These are phyloP conservation scores for Hyles euphorbiae DNA, from an alignment of 1,140 invertebrate species.

Conservation along the genomic window DNA sequence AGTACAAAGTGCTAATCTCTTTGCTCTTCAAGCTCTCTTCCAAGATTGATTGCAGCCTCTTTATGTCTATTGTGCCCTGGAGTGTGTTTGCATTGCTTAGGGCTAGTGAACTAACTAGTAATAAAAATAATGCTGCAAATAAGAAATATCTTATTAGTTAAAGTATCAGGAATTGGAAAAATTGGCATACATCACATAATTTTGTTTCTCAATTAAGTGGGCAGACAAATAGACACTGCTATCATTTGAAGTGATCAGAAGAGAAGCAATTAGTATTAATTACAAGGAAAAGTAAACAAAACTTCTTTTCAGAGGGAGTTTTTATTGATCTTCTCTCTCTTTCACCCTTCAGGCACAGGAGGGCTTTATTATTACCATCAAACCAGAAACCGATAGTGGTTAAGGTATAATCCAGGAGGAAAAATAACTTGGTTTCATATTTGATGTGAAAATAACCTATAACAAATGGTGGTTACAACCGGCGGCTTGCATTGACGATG, in stretches of 20 bases:
- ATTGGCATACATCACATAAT: too few relatives aligned
- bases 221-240: too few relatives aligned
- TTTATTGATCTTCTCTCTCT: too few relatives aligned
- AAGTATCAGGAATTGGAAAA: constrained; percentile 3
- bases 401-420: too few relatives aligned
- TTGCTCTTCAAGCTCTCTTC: constrained; percentile 60
- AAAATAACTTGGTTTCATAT: background rate
- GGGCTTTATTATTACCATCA: too few relatives aligned
- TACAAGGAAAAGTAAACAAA: too few relatives aligned
- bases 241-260: too few relatives aligned
- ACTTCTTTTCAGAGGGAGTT: too few relatives aligned
- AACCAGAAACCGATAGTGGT: too few relatives aligned
- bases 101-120: constrained; percentile 41
- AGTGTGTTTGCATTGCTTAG: constrained; percentile 56
- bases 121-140: constrained; percentile 47
- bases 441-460: constrained; percentile 16
- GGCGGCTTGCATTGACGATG: constrained; percentile 11
- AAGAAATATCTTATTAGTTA: constrained; percentile 2
- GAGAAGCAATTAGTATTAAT: too few relatives aligned
- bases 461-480: constrained; percentile 9
- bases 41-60: constrained; percentile 58
- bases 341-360: too few relatives aligned
- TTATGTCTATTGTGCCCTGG: constrained; percentile 62
- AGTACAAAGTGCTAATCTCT: constrained; percentile 58
- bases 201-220: too few relatives aligned